Evolutionary conservation across 1,140 invertebrate genomes (phyloP).

Genomic region (Marisa cornuarietis): DNA sequence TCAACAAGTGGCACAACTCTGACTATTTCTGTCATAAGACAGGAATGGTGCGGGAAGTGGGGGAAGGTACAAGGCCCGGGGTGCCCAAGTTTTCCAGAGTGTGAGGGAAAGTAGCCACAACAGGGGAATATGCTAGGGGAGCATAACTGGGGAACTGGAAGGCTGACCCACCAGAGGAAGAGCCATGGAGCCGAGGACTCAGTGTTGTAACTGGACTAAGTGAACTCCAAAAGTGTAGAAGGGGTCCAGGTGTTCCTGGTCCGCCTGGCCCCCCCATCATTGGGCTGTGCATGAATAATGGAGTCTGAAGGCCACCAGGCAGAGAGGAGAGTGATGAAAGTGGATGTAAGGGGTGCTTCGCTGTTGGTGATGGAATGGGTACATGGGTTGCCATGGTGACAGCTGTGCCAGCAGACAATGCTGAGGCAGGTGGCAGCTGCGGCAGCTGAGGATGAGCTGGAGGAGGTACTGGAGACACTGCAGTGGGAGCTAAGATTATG

Average conservation of each 20-base stretch:
- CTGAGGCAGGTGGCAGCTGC: conserved; percentile 21
- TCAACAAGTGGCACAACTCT: not conserved
- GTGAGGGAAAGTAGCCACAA: conserved; percentile 29
- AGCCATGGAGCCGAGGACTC: conserved; percentile 44
- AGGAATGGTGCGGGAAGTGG: conserved; percentile 33
- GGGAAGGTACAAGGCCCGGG: conserved; percentile 35
- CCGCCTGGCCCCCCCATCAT: conserved; percentile 35
- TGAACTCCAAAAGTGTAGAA: conserved; percentile 61
- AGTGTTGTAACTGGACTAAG: conserved; percentile 55
- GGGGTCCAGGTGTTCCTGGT: conserved; percentile 41
- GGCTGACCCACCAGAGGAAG: conserved; percentile 34
- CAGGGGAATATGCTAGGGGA: conserved; percentile 46
- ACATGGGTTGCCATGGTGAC: conserved; percentile 22
- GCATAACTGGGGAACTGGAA: conserved; percentile 56
- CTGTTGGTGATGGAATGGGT: conserved; percentile 35
- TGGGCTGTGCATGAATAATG: conserved; percentile 52
- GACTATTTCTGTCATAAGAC: conserved; percentile 36
- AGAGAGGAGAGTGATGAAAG: conserved; percentile 28
- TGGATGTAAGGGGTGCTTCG: conserved; percentile 32
- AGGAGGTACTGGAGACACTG: conserved; percentile 16
- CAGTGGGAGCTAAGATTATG: conserved; percentile 32
- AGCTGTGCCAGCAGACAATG: conserved; percentile 24
- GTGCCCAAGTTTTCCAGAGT: conserved; percentile 32
- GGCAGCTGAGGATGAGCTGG: conserved; percentile 23
- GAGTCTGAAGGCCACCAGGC: conserved; percentile 39